Base-by-base conservation (phyloP, 2,113 vertebrate genomes). In the Brienomyrus longianalis region DNA sequence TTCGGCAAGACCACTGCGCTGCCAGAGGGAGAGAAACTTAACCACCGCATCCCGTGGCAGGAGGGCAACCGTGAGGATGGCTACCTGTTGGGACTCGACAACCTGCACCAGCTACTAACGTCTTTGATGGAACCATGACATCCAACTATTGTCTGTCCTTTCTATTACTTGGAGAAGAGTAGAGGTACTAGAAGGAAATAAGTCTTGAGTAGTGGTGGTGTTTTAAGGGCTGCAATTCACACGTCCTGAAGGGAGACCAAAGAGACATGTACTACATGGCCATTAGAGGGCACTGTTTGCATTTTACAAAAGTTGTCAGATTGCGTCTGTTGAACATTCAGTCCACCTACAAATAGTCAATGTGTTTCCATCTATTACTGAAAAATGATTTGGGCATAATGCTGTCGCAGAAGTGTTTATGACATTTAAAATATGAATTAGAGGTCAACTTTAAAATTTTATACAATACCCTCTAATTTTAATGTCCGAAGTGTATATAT, bases 41-140 rank as follows among this genome's bases (percentile, higher is more conserved):
- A 96, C 91, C 98, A 99, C 92, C 93, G 96, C 89, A 93, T 97
- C 88, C 96, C 97, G 85, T 99, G 98, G 98, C 94, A 97, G 92
- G 98, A 99, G 93, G 98, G 98, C 90, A 99, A 99, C 94, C 96
- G 97, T 11, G 98, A 99, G 91, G 98, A 99, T 3, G 98, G 98
- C 74, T 99, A 99, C 92, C 96, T 99, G 92, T 94, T 96, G 96
- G 98, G 98, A 45, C 94, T 99, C 95, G 97, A 98, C 93, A 99
- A 99, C 96, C 97, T 99, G 92, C 96, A 97, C 91, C 91, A 92
- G 85, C 95, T 94, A 6, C 91, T 96, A 91, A 83, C 92, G 88
- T 92, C 92, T 27, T 89, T 96, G 0, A 87, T 56, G 85, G 83
- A 8, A 8, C 91, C 90, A 0, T 92, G 27, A 90, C 31, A 56